These are phyloP conservation scores for Ariopsis seemanni DNA, from an alignment of 2,113 vertebrate species.

Conservation along the genomic window DNA sequence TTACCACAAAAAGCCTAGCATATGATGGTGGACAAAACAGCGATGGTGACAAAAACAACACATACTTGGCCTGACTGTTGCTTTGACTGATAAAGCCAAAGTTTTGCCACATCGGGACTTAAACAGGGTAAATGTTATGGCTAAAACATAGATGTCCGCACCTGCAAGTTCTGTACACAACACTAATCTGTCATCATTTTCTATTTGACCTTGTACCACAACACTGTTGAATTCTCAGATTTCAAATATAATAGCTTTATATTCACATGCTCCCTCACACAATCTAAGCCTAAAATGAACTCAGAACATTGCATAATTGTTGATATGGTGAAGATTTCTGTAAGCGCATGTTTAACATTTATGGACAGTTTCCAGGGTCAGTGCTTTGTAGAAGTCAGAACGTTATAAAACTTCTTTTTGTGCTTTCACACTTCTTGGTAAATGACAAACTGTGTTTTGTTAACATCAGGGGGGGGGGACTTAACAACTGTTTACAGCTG, in stretches of 20 bases:
- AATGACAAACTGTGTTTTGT: not conserved
- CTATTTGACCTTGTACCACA: not conserved
- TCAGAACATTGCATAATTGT: too few species aligned
- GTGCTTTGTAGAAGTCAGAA: too few species aligned
- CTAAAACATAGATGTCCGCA: not conserved
- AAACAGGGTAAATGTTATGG: not conserved
- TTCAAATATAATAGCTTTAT: not conserved
- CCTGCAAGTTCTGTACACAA: not conserved
- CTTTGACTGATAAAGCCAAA: not conserved
- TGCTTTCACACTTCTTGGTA: not conserved
- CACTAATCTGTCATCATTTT: not conserved
- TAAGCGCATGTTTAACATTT: not conserved
- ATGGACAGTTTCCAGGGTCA: too few species aligned
- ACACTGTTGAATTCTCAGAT: not conserved
- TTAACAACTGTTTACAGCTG: not conserved
- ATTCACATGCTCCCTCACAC: not conserved
- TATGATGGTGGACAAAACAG: not conserved
- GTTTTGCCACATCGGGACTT: not conserved
- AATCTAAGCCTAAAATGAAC: not conserved
- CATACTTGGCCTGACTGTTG: not conserved
- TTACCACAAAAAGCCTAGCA: not conserved
- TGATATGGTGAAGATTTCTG: not conserved
- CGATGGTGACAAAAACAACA: too few species aligned
- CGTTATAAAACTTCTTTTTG: not conserved
- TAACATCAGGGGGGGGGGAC: not conserved